Evolutionary conservation across 2,113 vertebrate species (phyloP), one percentile per base, ranked within the genome.

Genomic region (Narcine bancroftii): DNA sequence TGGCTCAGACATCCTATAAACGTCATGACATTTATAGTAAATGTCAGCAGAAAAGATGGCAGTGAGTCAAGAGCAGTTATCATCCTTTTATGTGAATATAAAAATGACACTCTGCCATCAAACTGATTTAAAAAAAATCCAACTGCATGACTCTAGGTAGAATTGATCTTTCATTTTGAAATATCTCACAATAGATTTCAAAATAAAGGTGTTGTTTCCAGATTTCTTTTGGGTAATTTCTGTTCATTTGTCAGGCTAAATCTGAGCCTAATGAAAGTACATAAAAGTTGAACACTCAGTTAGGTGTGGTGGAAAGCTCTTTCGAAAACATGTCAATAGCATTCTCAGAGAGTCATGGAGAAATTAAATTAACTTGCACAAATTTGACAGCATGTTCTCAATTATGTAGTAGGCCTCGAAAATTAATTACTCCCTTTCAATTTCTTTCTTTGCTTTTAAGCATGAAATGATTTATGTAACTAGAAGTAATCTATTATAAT

Each of bases 381-480:
- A 91, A 91, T 91, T 47, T 91, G 89, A 69, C 89, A 91, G 89
- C 89, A 45, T 91, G 89, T 91, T 91, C 89, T 91, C 63, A 91
- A 91, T 91, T 91, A 91, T 91, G 65, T 69, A 91, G 36, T 69
- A 91, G 89, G 63, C 42, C 89, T 65, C 39, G 63, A 69, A 91
- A 71, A 66, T 91, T 91, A 42, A 91, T 91, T 91, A 69, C 89
- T 91, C 89, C 89, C 63, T 91, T 91, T 65, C 89, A 91, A 69
- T 91, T 91, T 69, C 42, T 69, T 69, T 91, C 65, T 69, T 66
- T 91, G 89, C 89, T 91, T 91, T 71, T 69, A 66, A 69, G 63
- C 89, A 91, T 91, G 89, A 91, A 91, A 69, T 69, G 65, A 66
- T 87, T 87, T 87, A 87, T 87, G 81, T 60, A 60, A 87, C 81